phyloP scores from a whole-genome alignment of 2,797 vertebrate species.

The Pangasius macronema region DNA sequence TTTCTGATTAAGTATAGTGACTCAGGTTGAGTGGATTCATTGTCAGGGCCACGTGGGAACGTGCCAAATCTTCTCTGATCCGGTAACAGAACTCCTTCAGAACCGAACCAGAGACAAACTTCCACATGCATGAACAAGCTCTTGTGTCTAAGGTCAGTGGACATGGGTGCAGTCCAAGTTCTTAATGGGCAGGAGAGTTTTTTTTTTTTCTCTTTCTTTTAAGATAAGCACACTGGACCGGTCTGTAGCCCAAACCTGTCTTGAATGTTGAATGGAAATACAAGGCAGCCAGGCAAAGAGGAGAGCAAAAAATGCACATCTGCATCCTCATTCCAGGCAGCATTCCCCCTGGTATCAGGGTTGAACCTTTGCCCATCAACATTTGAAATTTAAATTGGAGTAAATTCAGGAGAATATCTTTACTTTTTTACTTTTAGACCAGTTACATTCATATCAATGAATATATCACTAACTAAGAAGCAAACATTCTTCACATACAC shows the following conservation, averaged over 20 bases:
- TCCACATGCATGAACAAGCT: slow-evolving; percentile 47
- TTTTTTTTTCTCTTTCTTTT: background rate
- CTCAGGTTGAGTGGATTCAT: slow-evolving; percentile 31
- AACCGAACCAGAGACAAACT: slow-evolving; percentile 41
- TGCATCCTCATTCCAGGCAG: slow-evolving; percentile 43
- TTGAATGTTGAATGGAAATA: slow-evolving; percentile 28
- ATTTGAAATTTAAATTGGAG: slow-evolving; percentile 32
- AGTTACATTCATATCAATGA: background rate
- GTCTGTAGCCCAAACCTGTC: slow-evolving; percentile 12
- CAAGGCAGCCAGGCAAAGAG: slow-evolving; percentile 3
- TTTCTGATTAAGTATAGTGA: slow-evolving; percentile 41
- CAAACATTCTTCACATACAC: background rate
- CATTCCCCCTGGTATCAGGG: slow-evolving; percentile 28
- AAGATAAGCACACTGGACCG: slow-evolving; percentile 33
- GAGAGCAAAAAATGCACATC: slow-evolving; percentile 32
- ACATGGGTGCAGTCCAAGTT: slow-evolving; percentile 32
- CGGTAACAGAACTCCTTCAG: slow-evolving; percentile 39
- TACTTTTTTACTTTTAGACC: background rate
- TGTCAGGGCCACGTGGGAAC: slow-evolving; percentile 24
- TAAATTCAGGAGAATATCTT: background rate
- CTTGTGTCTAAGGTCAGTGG: slow-evolving; percentile 30
- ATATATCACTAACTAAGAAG: background rate
- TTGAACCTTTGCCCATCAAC: slow-evolving; percentile 27
- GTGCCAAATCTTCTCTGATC: slow-evolving; percentile 26
- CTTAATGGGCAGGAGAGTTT: slow-evolving; percentile 32